Evolutionary conservation across 2,113 vertebrate species (phyloP), one percentile per base, ranked within the genome.

Genomic region (Labeo rohita): DNA sequence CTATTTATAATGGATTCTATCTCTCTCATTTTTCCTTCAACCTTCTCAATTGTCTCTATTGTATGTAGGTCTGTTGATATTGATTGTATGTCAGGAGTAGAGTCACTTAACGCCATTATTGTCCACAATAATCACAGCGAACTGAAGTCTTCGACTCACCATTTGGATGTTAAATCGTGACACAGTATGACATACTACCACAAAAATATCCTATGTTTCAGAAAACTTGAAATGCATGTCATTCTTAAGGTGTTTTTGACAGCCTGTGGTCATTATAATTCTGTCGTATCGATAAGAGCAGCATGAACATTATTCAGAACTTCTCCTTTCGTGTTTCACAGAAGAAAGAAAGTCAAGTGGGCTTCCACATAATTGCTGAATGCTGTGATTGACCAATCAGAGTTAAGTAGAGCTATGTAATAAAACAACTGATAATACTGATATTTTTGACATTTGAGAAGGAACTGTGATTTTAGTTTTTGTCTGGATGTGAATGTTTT

Each of bases 1-100:
- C 59, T 23, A 65, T 83, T 83, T 77, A 63, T 85, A 59, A 76
- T 85, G 54, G 54, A 61, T 85, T 77, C 73, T 77, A 15, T 76
- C 65, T 54, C 47, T 36, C 56, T 74, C 23, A 63, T 75, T 85
- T 84, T 76, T n/a, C 61, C 56, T 85, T 52, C 80, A 36, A 70
- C 80, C 80, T 54, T 54, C 80, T 83, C 80, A 34, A n/a, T 83
- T 83, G 80, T 70, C 80, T 82, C 80, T n/a, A 54, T 83, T 70
- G 80, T 70, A 83, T 50, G 47, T 54, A 70, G 65, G 80, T 83
- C 63, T 83, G 28, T 83, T 70, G 65, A 83, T 83, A 83, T 83
- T 70, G 80, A 83, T 83, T 83, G 65, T 70, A 83, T 70, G 80
- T 54, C 80, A 83, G 47, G 65, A 82, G 45, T 82, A 82, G 45